Conservation (phyloP, 2,888 invertebrate genomes). For the Chrysolina haemoptera region DNA sequence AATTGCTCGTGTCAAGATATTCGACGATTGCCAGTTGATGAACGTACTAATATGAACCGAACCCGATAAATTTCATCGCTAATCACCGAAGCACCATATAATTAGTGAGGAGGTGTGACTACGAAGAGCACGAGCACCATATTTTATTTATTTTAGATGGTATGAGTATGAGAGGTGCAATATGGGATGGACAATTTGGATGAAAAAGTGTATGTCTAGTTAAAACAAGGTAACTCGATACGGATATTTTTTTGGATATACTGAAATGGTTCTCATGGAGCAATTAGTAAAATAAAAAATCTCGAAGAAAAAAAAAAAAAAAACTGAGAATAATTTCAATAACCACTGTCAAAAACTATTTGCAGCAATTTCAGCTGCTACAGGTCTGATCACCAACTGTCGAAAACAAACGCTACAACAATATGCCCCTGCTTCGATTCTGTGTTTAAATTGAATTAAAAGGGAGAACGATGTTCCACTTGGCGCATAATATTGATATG, state of each 20-base stretch:
- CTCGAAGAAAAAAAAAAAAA: too few relatives aligned
- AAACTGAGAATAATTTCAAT: too few relatives aligned
- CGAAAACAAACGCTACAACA: too few relatives aligned
- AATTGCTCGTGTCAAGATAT: conserved; percentile 38
- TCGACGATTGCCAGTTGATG: conserved; percentile 44
- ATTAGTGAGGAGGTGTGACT: conserved; percentile 37
- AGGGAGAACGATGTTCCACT: too few relatives aligned
- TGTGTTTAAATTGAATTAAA: too few relatives aligned
- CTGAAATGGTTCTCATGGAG: too few relatives aligned
- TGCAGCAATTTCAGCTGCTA: too few relatives aligned
- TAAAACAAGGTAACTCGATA: neutral
- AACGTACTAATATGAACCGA: conserved; percentile 46
- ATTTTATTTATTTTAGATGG: conserved; percentile 38
- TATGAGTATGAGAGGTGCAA: conserved; percentile 25
- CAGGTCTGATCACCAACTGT: too few relatives aligned
- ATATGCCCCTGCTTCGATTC: too few relatives aligned
- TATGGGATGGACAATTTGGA: neutral
- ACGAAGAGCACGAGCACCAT: conserved; percentile 41
- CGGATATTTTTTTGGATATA: too few relatives aligned
- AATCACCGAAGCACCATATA: conserved; percentile 47
- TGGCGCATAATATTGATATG: too few relatives aligned
- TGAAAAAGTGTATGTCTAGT: neutral
- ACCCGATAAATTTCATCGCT: conserved; percentile 46
- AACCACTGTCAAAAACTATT: neutral
- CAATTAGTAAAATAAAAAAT: too few relatives aligned